Conservation (phyloP, 2,113 vertebrate genomes). For the Pygathrix nemaeus region DNA sequence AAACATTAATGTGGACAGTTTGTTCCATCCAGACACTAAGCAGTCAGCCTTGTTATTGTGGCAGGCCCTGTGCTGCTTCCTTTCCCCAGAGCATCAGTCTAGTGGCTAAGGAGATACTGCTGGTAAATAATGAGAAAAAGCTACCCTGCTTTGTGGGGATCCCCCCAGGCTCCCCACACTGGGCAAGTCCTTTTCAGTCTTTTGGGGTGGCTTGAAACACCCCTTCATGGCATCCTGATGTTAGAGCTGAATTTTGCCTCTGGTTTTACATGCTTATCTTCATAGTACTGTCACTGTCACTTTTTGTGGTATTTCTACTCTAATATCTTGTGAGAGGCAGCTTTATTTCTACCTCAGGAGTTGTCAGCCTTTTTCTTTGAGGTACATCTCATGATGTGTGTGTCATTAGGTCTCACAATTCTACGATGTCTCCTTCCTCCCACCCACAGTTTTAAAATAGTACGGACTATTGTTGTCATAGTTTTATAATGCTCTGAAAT, state of each 20-base stretch:
- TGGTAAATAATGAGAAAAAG: background rate
- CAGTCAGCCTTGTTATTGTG: background rate
- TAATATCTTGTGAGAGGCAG: background rate
- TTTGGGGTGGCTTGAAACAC: background rate
- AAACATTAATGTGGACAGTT: background rate
- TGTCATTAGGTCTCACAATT: background rate
- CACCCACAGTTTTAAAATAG: constrained; percentile 9
- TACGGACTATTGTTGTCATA: background rate
- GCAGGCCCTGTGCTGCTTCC: background rate
- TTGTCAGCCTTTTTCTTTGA: constrained; percentile 1
- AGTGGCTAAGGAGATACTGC: background rate
- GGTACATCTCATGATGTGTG: background rate
- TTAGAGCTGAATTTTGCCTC: background rate
- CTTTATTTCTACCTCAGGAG: background rate
- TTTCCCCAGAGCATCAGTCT: background rate
- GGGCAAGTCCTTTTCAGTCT: background rate
- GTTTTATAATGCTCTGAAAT: background rate
- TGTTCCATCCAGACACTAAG: background rate
- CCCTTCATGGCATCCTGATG: background rate
- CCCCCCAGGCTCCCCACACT: no score
- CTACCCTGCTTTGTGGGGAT: background rate
- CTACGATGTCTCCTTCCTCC: constrained; percentile 2
- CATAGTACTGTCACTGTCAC: background rate
- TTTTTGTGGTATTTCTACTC: background rate
- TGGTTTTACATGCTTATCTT: background rate